Evolutionary conservation across 2,888 invertebrate genomes (phyloP), one percentile per base, ranked within the genome.

Genomic region (Thymelicus sylvestris): DNA sequence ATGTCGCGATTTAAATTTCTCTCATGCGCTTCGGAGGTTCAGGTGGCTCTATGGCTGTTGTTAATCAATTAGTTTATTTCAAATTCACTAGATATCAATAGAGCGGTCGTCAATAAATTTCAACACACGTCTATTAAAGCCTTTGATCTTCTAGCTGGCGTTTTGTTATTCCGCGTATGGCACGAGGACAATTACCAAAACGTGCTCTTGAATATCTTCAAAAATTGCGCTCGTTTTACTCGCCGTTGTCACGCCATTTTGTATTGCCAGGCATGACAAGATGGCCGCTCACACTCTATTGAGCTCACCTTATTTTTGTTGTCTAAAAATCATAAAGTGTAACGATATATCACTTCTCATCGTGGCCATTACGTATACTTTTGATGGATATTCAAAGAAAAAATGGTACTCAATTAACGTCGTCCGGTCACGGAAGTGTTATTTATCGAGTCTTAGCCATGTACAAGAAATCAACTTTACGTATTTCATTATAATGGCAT

Each of bases 101-200:
- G 82, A 80, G 83, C 78, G 80, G 78, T 81, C 86, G 84, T 88
- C 91, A 81, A 92, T 93, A 93, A 91, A 92, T 92, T 90, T 88
- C 89, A 84, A 91, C 83, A 87, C 88, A 90, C 89, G 91, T 91
- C 89, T 91, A 90, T 88, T 86, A 86, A 80, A 86, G 87, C 90
- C 92, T 93, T 93, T 93, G 93, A 93, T 92, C 92, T 92, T 88
- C 81, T 87, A 81, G 84, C 81, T 83, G 82, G 81, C 80, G 82
- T 86, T 90, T 92, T 90, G 86, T 87, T 92, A 93, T 93, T 93
- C 93, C 75, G 87, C 80, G 81, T 84, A 84, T 87, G 85, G 75
- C 83, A 77, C 85, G 82, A 83, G 83, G 85, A 83, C 91, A 87
- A 93, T 93, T 93, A 91, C 92, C 77, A 78, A 79, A 83, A 93